Conservation (phyloP, 2,888 invertebrate genomes). For the Dugesia japonica region DNA sequence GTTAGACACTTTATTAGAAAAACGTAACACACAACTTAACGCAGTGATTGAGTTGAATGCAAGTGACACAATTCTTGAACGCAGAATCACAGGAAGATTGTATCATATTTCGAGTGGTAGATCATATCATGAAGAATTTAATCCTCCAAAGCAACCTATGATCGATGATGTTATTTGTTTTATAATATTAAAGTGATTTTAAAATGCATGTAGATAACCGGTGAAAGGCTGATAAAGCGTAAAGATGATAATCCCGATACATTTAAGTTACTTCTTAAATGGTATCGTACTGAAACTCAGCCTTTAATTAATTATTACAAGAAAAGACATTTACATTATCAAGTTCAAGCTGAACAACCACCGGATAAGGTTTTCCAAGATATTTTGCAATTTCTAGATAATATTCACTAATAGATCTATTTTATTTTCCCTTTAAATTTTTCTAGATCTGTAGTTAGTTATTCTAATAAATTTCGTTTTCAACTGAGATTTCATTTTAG, state of each 20-base stretch:
- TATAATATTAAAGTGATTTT: not conserved
- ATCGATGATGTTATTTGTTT: constrained; percentile 63
- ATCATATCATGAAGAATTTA: constrained; percentile 86
- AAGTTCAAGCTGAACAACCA: constrained; percentile 60
- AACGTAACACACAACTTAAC: constrained; percentile 65
- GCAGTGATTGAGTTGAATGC: constrained; percentile 85
- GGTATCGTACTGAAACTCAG: constrained; percentile 74
- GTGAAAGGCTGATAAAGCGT: constrained; percentile 70
- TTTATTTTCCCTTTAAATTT: too few species aligned
- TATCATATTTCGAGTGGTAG: constrained; percentile 76
- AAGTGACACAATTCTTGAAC: constrained; percentile 69
- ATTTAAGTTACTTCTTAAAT: constrained; percentile 66
- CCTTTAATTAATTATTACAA: constrained; percentile 80
- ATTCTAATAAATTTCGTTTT: too few species aligned
- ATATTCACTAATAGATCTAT: too few species aligned
- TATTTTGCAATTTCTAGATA: not conserved
- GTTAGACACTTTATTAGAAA: constrained; percentile 70
- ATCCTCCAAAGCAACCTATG: constrained; percentile 76
- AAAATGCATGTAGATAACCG: constrained; percentile 55
- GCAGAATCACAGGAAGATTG: constrained; percentile 73
- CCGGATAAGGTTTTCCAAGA: not conserved
- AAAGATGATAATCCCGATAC: constrained; percentile 84
- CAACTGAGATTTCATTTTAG: too few species aligned
- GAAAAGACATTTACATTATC: constrained; percentile 57
- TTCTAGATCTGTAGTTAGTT: too few species aligned